Evolutionary conservation across 2,113 vertebrate genomes (phyloP).

Genomic region (Pterocles gutturalis): DNA sequence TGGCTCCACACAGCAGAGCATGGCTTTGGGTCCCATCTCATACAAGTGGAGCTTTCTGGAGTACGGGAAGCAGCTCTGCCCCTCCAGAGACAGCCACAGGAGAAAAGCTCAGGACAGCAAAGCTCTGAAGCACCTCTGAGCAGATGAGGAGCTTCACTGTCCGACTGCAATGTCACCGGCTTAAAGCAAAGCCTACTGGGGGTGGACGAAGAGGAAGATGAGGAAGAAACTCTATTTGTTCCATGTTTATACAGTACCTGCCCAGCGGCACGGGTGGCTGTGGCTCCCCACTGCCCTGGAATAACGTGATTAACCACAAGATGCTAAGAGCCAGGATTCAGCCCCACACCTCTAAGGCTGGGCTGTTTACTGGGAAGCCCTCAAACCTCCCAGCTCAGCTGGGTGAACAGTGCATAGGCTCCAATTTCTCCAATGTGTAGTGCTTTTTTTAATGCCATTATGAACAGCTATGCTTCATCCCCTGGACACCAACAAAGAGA

Average conservation of each 20-base stretch:
- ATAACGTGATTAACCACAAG: neutral
- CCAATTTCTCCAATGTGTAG: neutral
- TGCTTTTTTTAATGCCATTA: neutral
- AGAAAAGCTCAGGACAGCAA: neutral
- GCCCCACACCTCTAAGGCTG: neutral
- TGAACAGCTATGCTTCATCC: neutral
- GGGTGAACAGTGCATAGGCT: neutral
- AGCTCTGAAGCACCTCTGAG: neutral
- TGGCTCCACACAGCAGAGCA: neutral
- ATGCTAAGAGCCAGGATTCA: neutral
- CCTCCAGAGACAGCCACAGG: neutral
- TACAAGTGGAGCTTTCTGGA: neutral
- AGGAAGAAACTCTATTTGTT: neutral
- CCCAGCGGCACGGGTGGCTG: neutral
- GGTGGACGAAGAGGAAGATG: neutral
- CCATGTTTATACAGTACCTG: neutral
- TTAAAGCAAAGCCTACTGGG: neutral
- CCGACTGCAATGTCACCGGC: neutral
- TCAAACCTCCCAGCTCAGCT: neutral
- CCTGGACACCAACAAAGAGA: neutral
- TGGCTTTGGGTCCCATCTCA: neutral
- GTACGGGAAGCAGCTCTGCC: neutral
- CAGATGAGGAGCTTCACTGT: neutral
- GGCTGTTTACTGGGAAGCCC: neutral
- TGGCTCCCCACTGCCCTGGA: neutral